A percentile compares a stretch with the other conserved stretches of the same genome.
Evolutionary conservation across 2,888 invertebrate genomes (phyloP).

Genomic region (Gortyna flavago): DNA sequence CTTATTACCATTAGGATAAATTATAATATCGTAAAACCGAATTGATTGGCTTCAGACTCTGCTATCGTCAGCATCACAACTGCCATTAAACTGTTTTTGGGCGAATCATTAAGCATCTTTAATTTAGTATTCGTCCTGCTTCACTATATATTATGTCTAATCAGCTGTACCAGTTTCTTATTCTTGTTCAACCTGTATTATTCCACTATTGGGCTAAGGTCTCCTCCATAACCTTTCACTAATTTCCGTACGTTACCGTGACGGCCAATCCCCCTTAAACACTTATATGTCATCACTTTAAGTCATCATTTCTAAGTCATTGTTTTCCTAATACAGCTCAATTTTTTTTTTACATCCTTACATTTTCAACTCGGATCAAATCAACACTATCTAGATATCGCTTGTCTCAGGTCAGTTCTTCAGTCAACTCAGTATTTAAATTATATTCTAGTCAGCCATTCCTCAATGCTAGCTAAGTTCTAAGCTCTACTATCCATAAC

Average conservation of each 20-base stretch:
- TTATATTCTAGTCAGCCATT: not conserved
- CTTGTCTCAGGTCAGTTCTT: not conserved
- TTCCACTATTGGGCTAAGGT: not conserved
- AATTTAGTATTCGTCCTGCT: not conserved
- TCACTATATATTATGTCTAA: no score
- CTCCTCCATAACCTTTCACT: not conserved
- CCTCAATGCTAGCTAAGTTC: conserved; percentile 21
- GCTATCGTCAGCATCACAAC: not conserved
- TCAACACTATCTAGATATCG: not conserved
- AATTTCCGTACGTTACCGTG: not conserved
- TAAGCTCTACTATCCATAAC: conserved; percentile 36
- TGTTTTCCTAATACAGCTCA: not conserved
- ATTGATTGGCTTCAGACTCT: not conserved
- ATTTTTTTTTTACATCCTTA: not conserved
- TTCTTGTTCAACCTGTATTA: not conserved
- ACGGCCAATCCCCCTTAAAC: not conserved
- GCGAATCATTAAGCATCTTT: not conserved
- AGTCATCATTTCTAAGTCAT: not conserved
- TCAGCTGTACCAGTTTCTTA: not conserved
- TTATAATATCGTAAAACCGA: not conserved
- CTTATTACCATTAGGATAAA: conserved; percentile 10
- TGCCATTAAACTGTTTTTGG: not conserved
- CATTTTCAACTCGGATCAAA: not conserved
- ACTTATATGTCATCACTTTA: not conserved
- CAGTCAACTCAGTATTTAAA: conserved; percentile 7